These are phyloP conservation scores for Eulemur albifrons DNA, from an alignment of 2,797 vertebrate species.

Conservation along the genomic window DNA sequence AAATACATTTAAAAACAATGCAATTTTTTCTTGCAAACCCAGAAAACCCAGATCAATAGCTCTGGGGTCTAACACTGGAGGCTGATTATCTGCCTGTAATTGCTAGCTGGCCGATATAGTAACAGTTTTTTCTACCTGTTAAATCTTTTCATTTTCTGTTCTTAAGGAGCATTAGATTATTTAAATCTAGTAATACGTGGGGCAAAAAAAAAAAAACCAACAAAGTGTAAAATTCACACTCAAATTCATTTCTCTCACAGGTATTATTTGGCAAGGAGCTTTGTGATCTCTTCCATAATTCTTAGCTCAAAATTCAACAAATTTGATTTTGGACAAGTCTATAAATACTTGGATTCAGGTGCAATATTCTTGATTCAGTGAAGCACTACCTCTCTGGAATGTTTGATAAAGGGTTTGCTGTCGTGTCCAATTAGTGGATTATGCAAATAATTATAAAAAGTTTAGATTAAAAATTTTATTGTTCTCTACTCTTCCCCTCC, in stretches of 20 bases:
- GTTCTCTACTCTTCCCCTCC: not conserved
- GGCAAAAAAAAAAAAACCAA: not conserved
- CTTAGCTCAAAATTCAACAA: not conserved
- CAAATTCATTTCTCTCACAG: not conserved
- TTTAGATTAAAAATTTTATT: not conserved
- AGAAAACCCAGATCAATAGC: not conserved
- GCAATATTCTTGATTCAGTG: not conserved
- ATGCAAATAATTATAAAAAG: not conserved
- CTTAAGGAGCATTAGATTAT: not conserved
- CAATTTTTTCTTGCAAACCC: not conserved
- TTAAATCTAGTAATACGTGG: not conserved
- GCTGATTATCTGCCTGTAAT: not conserved
- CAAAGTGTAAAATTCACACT: not conserved
- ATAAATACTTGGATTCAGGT: not conserved
- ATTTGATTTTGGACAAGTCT: not conserved
- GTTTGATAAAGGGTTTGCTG: not conserved
- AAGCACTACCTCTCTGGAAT: not conserved
- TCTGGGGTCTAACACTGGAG: not conserved
- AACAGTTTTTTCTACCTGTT: not conserved
- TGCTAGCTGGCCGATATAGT: not conserved
- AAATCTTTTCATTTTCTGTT: not conserved
- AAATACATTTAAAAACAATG: not conserved
- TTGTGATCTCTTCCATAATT: not conserved
- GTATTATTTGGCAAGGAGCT: not conserved
- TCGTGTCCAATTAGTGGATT: not conserved